These are phyloP conservation scores for Darevskia mixta DNA, from an alignment of 2,797 vertebrate genomes.

Conservation along the genomic window DNA sequence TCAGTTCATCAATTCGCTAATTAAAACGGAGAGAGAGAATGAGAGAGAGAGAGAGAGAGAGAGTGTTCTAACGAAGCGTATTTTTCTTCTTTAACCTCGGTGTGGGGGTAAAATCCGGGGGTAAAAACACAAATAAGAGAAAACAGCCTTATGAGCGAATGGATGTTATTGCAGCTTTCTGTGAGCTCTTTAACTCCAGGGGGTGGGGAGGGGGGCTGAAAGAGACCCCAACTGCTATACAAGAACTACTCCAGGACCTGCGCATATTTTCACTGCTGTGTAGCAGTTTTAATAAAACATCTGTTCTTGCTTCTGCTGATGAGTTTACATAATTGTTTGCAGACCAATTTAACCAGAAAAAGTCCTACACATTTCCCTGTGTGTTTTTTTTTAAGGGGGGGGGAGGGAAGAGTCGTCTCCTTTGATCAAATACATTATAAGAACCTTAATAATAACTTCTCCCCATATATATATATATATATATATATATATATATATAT, in stretches of 20 bases:
- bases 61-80: constrained; percentile 14
- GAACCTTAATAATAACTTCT: constrained; percentile 36
- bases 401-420: background rate
- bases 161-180: constrained; percentile 67
- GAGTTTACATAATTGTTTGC: constrained; percentile 84
- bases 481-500: background rate
- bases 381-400: background rate
- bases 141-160: constrained; percentile 50
- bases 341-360: constrained; percentile 80
- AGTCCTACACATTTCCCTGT: constrained; percentile 52
- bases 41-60: background rate
- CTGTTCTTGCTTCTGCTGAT: constrained; percentile 84
- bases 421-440: constrained; percentile 44
- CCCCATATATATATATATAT: constrained; percentile 1
- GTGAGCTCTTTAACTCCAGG: constrained; percentile 61
- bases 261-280: constrained; percentile 78
- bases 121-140: background rate
- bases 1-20: constrained; percentile 73
- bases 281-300: constrained; percentile 85
- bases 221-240: constrained; percentile 65
- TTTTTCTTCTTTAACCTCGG: constrained; percentile 41
- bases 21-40: constrained; percentile 62
- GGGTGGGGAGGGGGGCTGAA: constrained; percentile 22
- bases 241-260: constrained; percentile 72
- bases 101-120: constrained; percentile 28